These are phyloP conservation scores for Dastarcus helophoroides DNA, from an alignment of 2,888 invertebrate species.

Conservation along the genomic window DNA sequence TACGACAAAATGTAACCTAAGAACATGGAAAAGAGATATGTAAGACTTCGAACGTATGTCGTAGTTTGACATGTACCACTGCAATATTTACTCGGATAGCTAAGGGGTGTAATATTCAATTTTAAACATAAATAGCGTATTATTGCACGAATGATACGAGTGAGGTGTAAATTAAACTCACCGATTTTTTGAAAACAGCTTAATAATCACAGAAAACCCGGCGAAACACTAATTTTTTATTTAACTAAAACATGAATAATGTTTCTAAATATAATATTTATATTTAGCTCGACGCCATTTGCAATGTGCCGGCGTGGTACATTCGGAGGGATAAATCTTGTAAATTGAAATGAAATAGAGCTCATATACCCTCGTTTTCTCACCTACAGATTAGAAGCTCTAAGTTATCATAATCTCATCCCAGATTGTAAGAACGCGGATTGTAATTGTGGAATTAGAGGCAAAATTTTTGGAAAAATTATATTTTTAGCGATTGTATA, in stretches of 20 bases:
- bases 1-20: slow-evolving; percentile 25
- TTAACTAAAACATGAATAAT: slow-evolving; percentile 24
- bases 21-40: slow-evolving; percentile 27
- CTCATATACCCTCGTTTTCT: no score
- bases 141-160: slow-evolving; percentile 3
- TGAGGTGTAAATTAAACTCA: slow-evolving; percentile 14
- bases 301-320: slow-evolving; percentile 33
- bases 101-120: slow-evolving; percentile 33
- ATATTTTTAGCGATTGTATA: no score
- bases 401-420: no score
- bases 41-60: slow-evolving; percentile 29
- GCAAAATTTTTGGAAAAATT: no score
- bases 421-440: no score
- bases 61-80: slow-evolving; percentile 21
- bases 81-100: slow-evolving; percentile 33
- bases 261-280: slow-evolving; percentile 36
- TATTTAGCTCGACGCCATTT: slow-evolving; percentile 37
- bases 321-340: no score
- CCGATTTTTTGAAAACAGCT: slow-evolving; percentile 20
- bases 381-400: no score
- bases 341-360: no score
- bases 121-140: slow-evolving; percentile 27
- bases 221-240: slow-evolving; percentile 19
- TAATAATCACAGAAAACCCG: slow-evolving; percentile 17
- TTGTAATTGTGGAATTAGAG: no score